Evolutionary conservation across 2,113 vertebrate genomes (phyloP).

Genomic region (Ibidorhyncha struthersii): DNA sequence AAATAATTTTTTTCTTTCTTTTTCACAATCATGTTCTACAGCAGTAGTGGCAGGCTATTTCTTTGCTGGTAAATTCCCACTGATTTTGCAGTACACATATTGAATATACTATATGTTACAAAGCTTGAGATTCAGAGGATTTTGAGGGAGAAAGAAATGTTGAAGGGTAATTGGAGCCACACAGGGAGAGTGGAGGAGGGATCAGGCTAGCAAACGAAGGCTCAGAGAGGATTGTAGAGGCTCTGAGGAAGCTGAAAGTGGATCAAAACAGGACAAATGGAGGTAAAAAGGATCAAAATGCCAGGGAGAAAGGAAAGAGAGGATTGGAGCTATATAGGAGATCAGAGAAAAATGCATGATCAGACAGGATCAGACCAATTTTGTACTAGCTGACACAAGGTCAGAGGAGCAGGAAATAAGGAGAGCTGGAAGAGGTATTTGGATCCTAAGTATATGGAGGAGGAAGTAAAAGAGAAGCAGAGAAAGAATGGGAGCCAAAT

Average conservation of each 20-base stretch:
- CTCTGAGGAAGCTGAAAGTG: conserved; percentile 44
- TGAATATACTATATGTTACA: conserved; percentile 46
- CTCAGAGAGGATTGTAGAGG: conserved; percentile 61
- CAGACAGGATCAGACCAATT: conserved; percentile 10
- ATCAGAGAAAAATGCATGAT: neutral
- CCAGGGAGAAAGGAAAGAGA: conserved; percentile 9
- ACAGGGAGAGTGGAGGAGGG: conserved; percentile 40
- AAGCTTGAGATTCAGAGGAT: conserved; percentile 64
- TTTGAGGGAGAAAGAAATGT: conserved; percentile 62
- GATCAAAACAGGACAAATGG: conserved; percentile 49
- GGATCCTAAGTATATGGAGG: neutral
- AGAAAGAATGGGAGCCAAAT: neutral
- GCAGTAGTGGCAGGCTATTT: neutral
- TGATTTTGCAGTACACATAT: conserved; percentile 45
- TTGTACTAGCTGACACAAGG: neutral
- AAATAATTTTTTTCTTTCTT: neutral
- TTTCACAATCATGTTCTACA: neutral
- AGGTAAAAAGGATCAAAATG: conserved; percentile 45
- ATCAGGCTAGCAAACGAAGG: conserved; percentile 61
- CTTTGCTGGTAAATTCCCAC: conserved; percentile 37
- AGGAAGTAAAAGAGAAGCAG: neutral
- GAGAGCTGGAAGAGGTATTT: neutral
- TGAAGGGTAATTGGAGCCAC: conserved; percentile 65
- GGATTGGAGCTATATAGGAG: neutral
- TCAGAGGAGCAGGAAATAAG: conserved; percentile 5